phyloP scores from a whole-genome alignment of 2,797 vertebrate species.

The Gymnopithys bicolor region DNA sequence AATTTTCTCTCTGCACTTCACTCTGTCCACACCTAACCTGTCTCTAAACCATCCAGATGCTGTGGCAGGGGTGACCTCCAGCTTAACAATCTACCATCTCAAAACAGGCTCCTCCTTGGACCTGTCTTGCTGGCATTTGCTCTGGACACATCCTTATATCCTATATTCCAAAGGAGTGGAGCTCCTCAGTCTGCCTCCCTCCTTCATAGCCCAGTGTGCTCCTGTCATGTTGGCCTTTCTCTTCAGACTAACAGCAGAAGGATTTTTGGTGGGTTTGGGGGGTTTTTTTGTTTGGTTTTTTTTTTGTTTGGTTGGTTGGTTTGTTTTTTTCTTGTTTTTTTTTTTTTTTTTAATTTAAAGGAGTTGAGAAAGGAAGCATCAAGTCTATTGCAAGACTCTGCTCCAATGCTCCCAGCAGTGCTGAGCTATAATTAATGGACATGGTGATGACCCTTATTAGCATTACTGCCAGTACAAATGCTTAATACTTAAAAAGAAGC shows the following conservation, averaged over 20 bases:
- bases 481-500: not conserved
- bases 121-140: not conserved
- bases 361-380: not conserved
- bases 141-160: not conserved
- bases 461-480: not conserved
- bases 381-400: not conserved
- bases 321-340: too few relatives aligned
- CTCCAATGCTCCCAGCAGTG: not conserved
- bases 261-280: too few relatives aligned
- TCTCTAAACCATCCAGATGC: accelerated
- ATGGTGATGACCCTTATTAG: not conserved
- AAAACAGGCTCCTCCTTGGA: not conserved
- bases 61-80: not conserved
- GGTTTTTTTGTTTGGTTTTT: too few relatives aligned
- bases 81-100: not conserved
- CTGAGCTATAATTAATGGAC: not conserved
- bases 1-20: not conserved
- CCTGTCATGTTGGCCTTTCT: not conserved
- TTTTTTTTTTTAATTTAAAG: not conserved
- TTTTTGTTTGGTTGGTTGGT: too few relatives aligned
- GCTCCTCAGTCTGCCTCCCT: not conserved
- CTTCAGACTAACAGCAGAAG: not conserved
- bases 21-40: not conserved
- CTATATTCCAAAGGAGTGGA: not conserved
- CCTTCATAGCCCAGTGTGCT: accelerated